Conservation (phyloP, 2,113 vertebrate species). For the Halichoeres trimaculatus region DNA sequence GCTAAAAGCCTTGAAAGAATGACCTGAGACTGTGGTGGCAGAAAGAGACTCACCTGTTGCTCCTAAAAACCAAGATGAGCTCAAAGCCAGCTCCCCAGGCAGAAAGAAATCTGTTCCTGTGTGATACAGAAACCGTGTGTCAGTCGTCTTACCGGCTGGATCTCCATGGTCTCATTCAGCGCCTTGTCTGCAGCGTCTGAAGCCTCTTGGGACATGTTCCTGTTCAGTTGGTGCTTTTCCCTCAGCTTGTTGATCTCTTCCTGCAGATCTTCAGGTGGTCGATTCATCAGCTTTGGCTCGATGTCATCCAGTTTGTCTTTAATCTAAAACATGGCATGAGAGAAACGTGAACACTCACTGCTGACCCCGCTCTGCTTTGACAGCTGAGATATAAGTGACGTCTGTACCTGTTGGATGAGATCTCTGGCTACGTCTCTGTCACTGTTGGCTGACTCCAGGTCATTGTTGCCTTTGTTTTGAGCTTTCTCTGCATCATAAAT, state of each 20-base stretch:
- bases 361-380: neutral
- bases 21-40: too few relatives aligned
- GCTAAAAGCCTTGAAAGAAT: too few relatives aligned
- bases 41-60: too few relatives aligned
- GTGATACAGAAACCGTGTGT: neutral
- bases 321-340: constrained; percentile 75
- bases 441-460: constrained; percentile 66
- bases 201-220: constrained; percentile 64
- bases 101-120: too few relatives aligned
- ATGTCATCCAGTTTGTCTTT: constrained; percentile 72
- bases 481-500: constrained; percentile 76
- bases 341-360: neutral
- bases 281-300: constrained; percentile 66
- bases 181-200: constrained; percentile 73
- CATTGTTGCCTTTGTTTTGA: constrained; percentile 71
- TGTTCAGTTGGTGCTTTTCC: constrained; percentile 79
- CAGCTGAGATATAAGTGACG: neutral
- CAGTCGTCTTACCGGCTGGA: constrained; percentile 67
- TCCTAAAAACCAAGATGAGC: too few relatives aligned
- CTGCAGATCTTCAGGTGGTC: constrained; percentile 60
- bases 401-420: constrained; percentile 76
- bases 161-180: constrained; percentile 35
- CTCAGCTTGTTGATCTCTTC: constrained; percentile 74
- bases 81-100: too few relatives aligned
- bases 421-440: constrained; percentile 63